A percentile compares a stretch with the other conserved stretches of the same genome.
Conservation (phyloP, 1,140 invertebrate species). For the Drosophila littoralis region DNA sequence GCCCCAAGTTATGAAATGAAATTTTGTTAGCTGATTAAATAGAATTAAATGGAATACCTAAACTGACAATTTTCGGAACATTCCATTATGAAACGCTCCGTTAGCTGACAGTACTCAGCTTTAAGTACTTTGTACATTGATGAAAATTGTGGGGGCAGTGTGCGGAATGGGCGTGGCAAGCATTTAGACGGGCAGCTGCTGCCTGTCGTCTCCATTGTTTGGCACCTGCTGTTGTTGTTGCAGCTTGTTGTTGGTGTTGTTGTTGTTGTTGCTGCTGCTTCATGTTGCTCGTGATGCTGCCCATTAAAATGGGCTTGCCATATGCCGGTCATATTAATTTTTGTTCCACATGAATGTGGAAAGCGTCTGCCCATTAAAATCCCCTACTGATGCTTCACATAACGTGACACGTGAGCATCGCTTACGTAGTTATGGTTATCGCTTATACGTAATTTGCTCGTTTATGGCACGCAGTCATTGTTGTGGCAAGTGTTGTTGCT, state of each 20-base stretch:
- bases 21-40: slow-evolving; percentile 11
- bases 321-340: slow-evolving; percentile 77
- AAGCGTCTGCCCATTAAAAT: slow-evolving; percentile 34
- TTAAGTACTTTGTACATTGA: slow-evolving; percentile 23
- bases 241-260: slow-evolving; percentile 61
- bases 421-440: slow-evolving; percentile 74
- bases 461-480: slow-evolving; percentile 47
- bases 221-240: slow-evolving; percentile 38
- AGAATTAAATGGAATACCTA: slow-evolving; percentile 8
- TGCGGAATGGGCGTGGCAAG: background rate
- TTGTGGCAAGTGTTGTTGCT: slow-evolving; percentile 22
- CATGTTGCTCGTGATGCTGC: slow-evolving; percentile 53
- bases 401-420: slow-evolving; percentile 65
- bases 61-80: slow-evolving; percentile 23
- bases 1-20: background rate
- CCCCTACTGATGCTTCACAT: slow-evolving; percentile 27
- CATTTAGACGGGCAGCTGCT: slow-evolving; percentile 13
- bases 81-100: slow-evolving; percentile 30
- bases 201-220: slow-evolving; percentile 67
- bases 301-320: slow-evolving; percentile 65
- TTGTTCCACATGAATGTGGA: slow-evolving; percentile 50
- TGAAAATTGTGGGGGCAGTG: background rate
- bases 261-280: slow-evolving; percentile 33
- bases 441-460: slow-evolving; percentile 72
- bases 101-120: slow-evolving; percentile 31